Conservation (phyloP, 2,888 invertebrate genomes). For the Steinernema hermaphroditum region DNA sequence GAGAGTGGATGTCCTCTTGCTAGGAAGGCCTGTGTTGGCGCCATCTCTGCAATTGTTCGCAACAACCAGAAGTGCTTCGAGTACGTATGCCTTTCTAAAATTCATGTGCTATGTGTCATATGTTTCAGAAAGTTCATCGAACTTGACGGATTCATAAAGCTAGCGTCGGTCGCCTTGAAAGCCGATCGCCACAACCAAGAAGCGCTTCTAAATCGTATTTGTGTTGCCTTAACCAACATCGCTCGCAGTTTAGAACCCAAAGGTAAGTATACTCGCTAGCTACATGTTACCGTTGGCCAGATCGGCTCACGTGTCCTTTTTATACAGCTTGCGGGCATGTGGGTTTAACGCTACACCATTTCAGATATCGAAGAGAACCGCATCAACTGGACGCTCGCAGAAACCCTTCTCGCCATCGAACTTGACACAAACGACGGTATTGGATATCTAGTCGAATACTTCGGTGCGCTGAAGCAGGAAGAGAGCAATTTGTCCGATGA, state of each 20-base stretch:
- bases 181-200: neutral
- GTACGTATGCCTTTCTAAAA: neutral
- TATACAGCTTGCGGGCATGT: too few relatives aligned
- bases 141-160: neutral
- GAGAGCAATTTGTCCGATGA: neutral
- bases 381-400: slow-evolving; percentile 12
- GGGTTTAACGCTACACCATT: too few relatives aligned
- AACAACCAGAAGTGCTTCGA: neutral
- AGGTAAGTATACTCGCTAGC: neutral
- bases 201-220: neutral
- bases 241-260: neutral
- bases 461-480: neutral
- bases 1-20: neutral
- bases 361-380: slow-evolving; percentile 1
- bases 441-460: neutral
- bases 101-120: too few relatives aligned
- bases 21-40: neutral
- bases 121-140: slow-evolving; percentile 7
- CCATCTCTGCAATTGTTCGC: slow-evolving; percentile 5
- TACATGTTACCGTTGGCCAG: too few relatives aligned
- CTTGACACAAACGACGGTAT: neutral
- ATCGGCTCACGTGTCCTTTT: too few relatives aligned
- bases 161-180: slow-evolving; percentile 3
- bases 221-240: slow-evolving; percentile 2
- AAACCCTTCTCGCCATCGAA: neutral